Evolutionary conservation across 2,113 vertebrate genomes (phyloP), one percentile per base, ranked within the genome.

Genomic region (Craseonycteris thonglongyai): DNA sequence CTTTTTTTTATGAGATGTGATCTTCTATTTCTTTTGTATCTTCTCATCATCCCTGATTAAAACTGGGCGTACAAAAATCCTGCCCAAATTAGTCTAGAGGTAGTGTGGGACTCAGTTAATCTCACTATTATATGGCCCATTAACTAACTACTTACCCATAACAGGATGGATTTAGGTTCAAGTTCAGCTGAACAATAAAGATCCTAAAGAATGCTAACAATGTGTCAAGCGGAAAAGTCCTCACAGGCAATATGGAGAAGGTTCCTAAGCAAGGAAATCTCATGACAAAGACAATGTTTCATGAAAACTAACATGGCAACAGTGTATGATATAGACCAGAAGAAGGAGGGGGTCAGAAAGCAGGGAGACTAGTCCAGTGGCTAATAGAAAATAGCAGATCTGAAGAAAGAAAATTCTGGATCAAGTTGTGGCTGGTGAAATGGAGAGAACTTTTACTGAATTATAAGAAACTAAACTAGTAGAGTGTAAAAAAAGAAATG

Each of bases 361-460:
- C 35, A 89, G 49, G n/a, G n/a, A 85, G 28, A 68, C 38, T 5
- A 26, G 19, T 8, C 51, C 63, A 78, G 45, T 22, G 8, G 71
- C 24, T 56, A 80, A 51, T 1, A 76, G 24, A 69, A 26, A 82
- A 80, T 2, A 49, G 10, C 0, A 58, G 30, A 38, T 71, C 33
- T 71, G n/a, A 94, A 88, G 49, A 81, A 91, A 94, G 69, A 76
- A 88, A 76, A 88, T n/a, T 87, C 33, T 81, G 65, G 40, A 61
- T 84, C 83, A 68, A 68, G 35, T 38, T 33, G 30, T 14, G n/a
- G 38, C 49, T 30, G 68, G 54, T 30, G 47, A 88, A 85, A 75
- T 4, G 5, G 45, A 86, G 4, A 86, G 6, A 78, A 71, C 16
- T 94, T 87, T 22, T n/a, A 91, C 42, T 68, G 49, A 89, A 66